A percentile compares a stretch with the other conserved stretches of the same genome.
These are phyloP conservation scores for Leucoptera coffeella DNA, from an alignment of 2,888 invertebrate species.

Conservation along the genomic window DNA sequence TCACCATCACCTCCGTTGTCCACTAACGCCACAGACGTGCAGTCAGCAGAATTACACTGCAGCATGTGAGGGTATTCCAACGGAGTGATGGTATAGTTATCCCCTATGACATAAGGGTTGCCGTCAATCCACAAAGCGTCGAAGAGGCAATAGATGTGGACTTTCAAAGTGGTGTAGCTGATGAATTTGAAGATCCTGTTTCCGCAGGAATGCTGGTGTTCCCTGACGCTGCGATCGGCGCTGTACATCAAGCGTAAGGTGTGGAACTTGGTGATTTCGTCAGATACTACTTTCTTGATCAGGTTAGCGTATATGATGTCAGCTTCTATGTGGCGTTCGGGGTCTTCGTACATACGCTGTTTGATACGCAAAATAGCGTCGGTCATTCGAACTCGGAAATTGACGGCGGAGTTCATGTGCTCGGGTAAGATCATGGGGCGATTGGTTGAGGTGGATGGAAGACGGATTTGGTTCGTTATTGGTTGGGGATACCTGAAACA, in stretches of 20 bases:
- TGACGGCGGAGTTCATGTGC: slow-evolving; percentile 40
- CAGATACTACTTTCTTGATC: slow-evolving; percentile 40
- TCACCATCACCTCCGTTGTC: no score
- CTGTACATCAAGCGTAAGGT: slow-evolving; percentile 38
- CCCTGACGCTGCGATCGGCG: slow-evolving; percentile 37
- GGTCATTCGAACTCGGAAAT: slow-evolving; percentile 39
- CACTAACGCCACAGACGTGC: slow-evolving; percentile 36
- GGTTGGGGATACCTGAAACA: slow-evolving; percentile 44
- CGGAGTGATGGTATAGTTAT: slow-evolving; percentile 39
- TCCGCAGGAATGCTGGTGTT: slow-evolving; percentile 39
- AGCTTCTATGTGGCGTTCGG: slow-evolving; percentile 35
- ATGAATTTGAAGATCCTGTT: slow-evolving; percentile 42
- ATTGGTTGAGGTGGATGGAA: slow-evolving; percentile 26
- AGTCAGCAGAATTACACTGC: slow-evolving; percentile 39
- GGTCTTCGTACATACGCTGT: slow-evolving; percentile 42
- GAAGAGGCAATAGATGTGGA: slow-evolving; percentile 39
- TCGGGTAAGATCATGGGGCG: slow-evolving; percentile 30
- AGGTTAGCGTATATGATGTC: slow-evolving; percentile 42
- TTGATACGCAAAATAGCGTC: slow-evolving; percentile 39
- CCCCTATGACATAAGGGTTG: slow-evolving; percentile 40
- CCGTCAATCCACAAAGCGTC: slow-evolving; percentile 44
- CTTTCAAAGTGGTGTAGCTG: slow-evolving; percentile 42
- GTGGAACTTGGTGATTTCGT: slow-evolving; percentile 41
- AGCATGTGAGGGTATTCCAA: slow-evolving; percentile 37
- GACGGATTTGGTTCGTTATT: slow-evolving; percentile 29